phyloP scores from a whole-genome alignment of 2,888 invertebrate species.

The Arctia plantaginis region DNA sequence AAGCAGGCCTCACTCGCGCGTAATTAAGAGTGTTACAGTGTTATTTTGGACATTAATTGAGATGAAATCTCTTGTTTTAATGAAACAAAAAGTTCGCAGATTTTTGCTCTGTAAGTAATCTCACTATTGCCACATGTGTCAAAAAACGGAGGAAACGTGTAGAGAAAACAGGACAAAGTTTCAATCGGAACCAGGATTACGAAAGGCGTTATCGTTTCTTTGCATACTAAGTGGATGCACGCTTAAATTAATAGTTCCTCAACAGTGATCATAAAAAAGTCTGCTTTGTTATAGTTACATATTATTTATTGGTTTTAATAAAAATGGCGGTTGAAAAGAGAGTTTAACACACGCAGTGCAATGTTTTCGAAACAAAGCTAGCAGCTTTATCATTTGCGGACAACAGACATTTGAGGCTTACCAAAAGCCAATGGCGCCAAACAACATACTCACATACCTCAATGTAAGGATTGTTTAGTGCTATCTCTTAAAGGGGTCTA shows the following conservation, averaged over 20 bases:
- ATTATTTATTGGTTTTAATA: slow-evolving; percentile 62
- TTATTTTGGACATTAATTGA: slow-evolving; percentile 87
- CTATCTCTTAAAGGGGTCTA: slow-evolving; percentile 60
- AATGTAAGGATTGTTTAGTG: slow-evolving; percentile 63
- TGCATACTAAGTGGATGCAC: slow-evolving; percentile 65
- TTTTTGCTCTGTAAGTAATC: slow-evolving; percentile 70
- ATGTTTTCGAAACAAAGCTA: slow-evolving; percentile 68
- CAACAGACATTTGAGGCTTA: slow-evolving; percentile 76
- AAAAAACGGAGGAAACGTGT: slow-evolving; percentile 69
- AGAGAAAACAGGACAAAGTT: slow-evolving; percentile 78
- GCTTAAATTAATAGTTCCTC: slow-evolving; percentile 65
- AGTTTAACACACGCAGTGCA: slow-evolving; percentile 58
- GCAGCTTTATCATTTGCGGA: slow-evolving; percentile 80
- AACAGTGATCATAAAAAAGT: slow-evolving; percentile 44
- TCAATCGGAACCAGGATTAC: slow-evolving; percentile 78
- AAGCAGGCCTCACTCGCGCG: slow-evolving; percentile 85
- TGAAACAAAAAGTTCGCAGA: slow-evolving; percentile 68
- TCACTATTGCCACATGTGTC: slow-evolving; percentile 66
- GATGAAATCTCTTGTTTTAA: slow-evolving; percentile 85
- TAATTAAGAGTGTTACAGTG: slow-evolving; percentile 86
- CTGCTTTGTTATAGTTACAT: slow-evolving; percentile 28
- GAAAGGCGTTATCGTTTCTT: slow-evolving; percentile 75
- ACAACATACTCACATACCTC: slow-evolving; percentile 63
- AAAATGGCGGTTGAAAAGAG: slow-evolving; percentile 49
- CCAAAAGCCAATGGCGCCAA: slow-evolving; percentile 62